Base-by-base conservation (phyloP, 2,797 vertebrate genomes). In the Anguilla marmorata region DNA sequence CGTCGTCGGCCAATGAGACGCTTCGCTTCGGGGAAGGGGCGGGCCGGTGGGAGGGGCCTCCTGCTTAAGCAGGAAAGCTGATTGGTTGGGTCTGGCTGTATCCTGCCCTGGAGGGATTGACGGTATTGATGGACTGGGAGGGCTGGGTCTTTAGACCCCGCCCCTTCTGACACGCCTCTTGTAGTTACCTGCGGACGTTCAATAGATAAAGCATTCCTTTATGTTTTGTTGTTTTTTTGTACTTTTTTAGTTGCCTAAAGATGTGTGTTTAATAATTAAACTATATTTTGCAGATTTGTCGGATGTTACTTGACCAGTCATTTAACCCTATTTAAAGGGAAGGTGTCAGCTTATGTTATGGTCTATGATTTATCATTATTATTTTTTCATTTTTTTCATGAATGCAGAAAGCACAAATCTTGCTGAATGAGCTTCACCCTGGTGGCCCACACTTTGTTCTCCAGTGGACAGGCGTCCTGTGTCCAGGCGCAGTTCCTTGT, bases 1-100 rank as follows among this genome's bases (percentile, higher is more conserved):
- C 87, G 94, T 97, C 0, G 90, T 97, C 88, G 93, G 95, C 86
- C 96, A 97, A 66, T 99, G 95, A 97, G 66, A 63, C 11, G 30
- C 79, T 37, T 33, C 0, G 33, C 63, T 12, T n/a, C 19, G 14
- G 37, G 56, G 19, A 27, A 33, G 12, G 54, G 24, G 21, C 16
- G 30, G 63, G 0, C 11, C 8, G 24, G 27, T 19, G 85, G 19
- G 54, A 12, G 27, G 37, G 82, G 82, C 79, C 79, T 76, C 52
- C 33, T 84, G 5, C 21, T 50, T 45, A 48, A 11, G 12, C 76
- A 1, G 76, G 41, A 2, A 74, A 88, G 52, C n/a, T 14, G 3
- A 60, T 89, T 79, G 30, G 87, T 80, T 83, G 85, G 80, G 74
- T 41, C 72, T 37, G 4, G 27, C 27, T 9, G 79, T 30, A 76